Evolutionary conservation across 2,797 vertebrate genomes (phyloP).

Genomic region (Synanceia verrucosa): DNA sequence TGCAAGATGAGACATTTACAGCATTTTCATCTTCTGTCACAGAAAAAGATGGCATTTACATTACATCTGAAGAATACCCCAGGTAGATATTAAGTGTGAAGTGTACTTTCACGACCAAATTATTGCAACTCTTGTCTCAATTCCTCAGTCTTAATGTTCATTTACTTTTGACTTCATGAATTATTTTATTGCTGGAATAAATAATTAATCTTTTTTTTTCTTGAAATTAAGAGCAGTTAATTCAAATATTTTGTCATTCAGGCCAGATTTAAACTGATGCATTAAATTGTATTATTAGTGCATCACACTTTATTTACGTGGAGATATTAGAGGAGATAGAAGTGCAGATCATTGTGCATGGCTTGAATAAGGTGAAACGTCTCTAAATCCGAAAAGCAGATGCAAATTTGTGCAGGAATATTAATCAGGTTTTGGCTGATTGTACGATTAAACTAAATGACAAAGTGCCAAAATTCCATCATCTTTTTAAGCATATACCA

Average conservation of each 20-base stretch:
- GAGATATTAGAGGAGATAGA: background rate
- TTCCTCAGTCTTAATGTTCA: background rate
- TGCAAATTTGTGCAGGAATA: background rate
- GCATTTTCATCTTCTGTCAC: constrained; percentile 92
- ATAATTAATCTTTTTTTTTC: background rate
- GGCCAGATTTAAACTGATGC: background rate
- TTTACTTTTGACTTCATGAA: background rate
- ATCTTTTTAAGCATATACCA: background rate
- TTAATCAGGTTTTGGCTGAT: background rate
- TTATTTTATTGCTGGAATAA: background rate
- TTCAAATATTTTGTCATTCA: background rate
- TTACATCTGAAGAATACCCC: constrained; percentile 92
- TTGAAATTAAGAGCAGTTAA: background rate
- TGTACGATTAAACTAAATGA: background rate
- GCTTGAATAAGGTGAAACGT: background rate
- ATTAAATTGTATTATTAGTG: background rate
- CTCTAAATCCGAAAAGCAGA: background rate
- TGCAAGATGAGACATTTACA: constrained; percentile 90
- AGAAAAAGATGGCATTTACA: constrained; percentile 93
- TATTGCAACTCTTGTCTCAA: background rate
- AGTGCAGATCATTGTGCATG: background rate
- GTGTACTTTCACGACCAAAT: background rate
- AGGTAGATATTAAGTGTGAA: constrained; percentile 81
- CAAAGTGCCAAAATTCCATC: background rate
- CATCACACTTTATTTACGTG: background rate